A percentile compares a stretch with the other conserved stretches of the same genome.
phyloP scores from a whole-genome alignment of 1,140 invertebrate genomes.

The silkworm (Bombyx mori) region DNA sequence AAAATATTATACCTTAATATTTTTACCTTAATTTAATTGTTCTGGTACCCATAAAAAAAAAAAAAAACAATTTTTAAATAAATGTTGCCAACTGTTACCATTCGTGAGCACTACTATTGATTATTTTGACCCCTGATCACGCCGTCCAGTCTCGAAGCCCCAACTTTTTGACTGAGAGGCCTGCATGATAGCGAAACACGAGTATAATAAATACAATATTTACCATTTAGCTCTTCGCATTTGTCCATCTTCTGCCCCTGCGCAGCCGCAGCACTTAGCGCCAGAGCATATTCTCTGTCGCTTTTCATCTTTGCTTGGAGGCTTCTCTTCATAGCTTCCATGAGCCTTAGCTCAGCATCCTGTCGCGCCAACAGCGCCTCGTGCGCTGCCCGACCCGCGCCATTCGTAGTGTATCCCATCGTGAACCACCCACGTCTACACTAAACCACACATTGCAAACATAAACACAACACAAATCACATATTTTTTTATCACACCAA shows the following conservation, averaged over 20 bases:
- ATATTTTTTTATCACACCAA: slow-evolving; percentile 59
- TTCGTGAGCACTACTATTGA: too few species aligned
- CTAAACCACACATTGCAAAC: slow-evolving; percentile 53
- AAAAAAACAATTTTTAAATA: too few species aligned
- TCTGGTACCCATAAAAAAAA: too few species aligned
- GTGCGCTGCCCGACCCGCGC: slow-evolving; percentile 86
- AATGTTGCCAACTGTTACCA: too few species aligned
- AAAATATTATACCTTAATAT: too few species aligned
- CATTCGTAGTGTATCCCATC: slow-evolving; percentile 89
- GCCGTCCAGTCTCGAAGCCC: too few species aligned
- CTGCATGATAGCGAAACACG: too few species aligned
- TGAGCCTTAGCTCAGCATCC: slow-evolving; percentile 90
- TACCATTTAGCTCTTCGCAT: slow-evolving; percentile 82
- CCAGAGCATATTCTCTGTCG: slow-evolving; percentile 90
- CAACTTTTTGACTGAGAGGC: too few species aligned
- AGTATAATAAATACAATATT: slow-evolving; percentile 5
- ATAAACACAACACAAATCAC: slow-evolving; percentile 63
- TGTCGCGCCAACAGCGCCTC: slow-evolving; percentile 89
- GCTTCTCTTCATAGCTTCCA: slow-evolving; percentile 91
- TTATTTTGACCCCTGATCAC: too few species aligned
- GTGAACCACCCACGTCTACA: slow-evolving; percentile 39
- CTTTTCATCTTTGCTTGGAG: slow-evolving; percentile 88
- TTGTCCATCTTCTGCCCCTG: slow-evolving; percentile 89
- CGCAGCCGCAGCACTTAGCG: slow-evolving; percentile 81
- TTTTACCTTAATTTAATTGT: too few species aligned